Percentiles rank a stretch among this genome's conserved stretches.
phyloP scores from a whole-genome alignment of 2,888 invertebrate genomes.

The Ctenicera cuprea region DNA sequence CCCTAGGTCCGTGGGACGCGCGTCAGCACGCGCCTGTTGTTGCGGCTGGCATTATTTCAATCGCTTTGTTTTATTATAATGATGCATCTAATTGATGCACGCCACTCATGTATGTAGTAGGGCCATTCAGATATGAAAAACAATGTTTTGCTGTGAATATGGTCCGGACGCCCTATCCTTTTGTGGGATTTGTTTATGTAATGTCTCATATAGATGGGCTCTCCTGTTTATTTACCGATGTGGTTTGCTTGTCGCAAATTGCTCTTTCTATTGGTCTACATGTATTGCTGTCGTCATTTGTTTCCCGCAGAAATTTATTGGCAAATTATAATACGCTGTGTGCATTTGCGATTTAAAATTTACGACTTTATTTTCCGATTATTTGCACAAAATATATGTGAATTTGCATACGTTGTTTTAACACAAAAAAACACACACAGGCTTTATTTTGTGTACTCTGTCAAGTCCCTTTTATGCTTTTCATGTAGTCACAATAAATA shows the following conservation, averaged over 20 bases:
- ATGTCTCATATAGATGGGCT: constrained; percentile 58
- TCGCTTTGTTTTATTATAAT: constrained; percentile 61
- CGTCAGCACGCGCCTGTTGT: constrained; percentile 49
- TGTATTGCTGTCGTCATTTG: constrained; percentile 72
- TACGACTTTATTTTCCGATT: constrained; percentile 61
- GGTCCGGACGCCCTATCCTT: constrained; percentile 53
- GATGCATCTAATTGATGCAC: constrained; percentile 56
- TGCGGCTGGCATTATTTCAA: constrained; percentile 57
- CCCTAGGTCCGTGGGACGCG: constrained; percentile 33
- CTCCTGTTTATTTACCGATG: constrained; percentile 63
- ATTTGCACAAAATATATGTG: constrained; percentile 18
- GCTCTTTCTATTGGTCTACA: constrained; percentile 72
- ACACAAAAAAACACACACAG: not conserved
- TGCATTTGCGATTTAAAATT: constrained; percentile 67
- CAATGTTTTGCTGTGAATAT: constrained; percentile 42
- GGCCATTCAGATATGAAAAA: constrained; percentile 52
- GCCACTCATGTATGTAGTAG: constrained; percentile 30
- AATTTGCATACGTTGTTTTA: constrained; percentile 2
- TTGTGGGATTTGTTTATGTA: constrained; percentile 57
- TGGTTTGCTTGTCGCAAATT: constrained; percentile 72
- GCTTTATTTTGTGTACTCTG: not conserved
- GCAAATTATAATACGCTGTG: constrained; percentile 69
- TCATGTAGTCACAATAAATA: constrained; percentile 5
- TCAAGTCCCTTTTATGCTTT: constrained; percentile 16
- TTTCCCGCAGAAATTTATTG: constrained; percentile 70